Evolutionary conservation across 2,797 vertebrate species (phyloP).

Genomic region (Phylloscopus collybita): DNA sequence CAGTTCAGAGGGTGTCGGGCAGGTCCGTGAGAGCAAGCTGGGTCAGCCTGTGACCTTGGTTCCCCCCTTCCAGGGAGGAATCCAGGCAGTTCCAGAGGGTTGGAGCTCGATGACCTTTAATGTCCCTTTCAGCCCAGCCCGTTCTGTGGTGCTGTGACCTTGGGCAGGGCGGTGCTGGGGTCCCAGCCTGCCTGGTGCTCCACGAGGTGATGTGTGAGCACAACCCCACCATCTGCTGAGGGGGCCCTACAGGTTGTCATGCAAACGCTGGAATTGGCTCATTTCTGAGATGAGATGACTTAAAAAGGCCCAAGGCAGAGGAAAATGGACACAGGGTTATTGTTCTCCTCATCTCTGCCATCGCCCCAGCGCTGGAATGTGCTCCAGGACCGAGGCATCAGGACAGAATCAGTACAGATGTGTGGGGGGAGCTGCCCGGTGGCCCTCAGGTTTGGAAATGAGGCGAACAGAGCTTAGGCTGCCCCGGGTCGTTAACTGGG

Average conservation of each 20-base stretch:
- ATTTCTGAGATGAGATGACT: neutral
- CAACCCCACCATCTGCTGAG: neutral
- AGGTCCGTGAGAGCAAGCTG: neutral
- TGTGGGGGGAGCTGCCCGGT: neutral
- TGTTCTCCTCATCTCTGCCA: neutral
- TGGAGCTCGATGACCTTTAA: fast-evolving
- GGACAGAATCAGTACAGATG: neutral
- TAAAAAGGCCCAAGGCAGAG: neutral
- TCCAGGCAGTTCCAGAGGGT: neutral
- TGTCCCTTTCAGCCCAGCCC: neutral
- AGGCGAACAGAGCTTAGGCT: conserved; percentile 59
- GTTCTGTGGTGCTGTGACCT: neutral
- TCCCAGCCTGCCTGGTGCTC: fast-evolving
- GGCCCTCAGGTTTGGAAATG: conserved; percentile 37
- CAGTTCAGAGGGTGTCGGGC: neutral
- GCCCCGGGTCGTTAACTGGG: conserved; percentile 50
- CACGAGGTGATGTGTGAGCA: neutral
- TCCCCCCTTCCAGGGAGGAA: too few species aligned
- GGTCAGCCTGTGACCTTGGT: fast-evolving
- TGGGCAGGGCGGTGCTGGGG: fast-evolving
- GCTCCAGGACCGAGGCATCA: neutral
- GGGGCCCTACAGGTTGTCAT: neutral
- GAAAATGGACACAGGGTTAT: neutral
- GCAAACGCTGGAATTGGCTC: neutral
- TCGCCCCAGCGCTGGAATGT: fast-evolving